A percentile compares a stretch with the other conserved stretches of the same genome.
Evolutionary conservation across 2,113 vertebrate species (phyloP).

Genomic region (Proteles cristata): DNA sequence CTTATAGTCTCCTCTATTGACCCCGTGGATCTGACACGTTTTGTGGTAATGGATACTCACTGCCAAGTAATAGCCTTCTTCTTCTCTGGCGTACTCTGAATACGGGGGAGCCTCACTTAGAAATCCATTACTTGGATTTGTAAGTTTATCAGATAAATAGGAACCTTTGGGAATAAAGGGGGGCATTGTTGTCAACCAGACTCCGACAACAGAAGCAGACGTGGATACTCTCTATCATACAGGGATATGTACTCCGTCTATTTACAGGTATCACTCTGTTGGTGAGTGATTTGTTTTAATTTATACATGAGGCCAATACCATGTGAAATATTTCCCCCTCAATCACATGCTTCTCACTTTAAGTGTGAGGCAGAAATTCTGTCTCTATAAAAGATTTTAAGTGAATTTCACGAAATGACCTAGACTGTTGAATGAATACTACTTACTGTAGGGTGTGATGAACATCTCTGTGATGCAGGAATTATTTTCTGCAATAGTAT

Average conservation of each 20-base stretch:
- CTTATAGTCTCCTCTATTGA: not conserved
- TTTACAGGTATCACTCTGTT: not conserved
- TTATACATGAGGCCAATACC: not conserved
- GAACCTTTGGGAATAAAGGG: not conserved
- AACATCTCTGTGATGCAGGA: not conserved
- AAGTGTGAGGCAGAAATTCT: not conserved
- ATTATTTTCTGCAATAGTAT: not conserved
- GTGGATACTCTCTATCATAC: not conserved
- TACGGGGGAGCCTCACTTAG: not conserved
- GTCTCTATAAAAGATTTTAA: not conserved
- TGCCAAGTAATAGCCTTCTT: too few species aligned
- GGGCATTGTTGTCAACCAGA: not conserved
- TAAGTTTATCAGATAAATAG: not conserved
- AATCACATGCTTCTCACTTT: not conserved
- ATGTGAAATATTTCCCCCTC: not conserved
- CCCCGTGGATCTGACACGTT: not conserved
- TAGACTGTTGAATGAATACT: not conserved
- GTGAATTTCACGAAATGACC: not conserved
- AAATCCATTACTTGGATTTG: slow-evolving; percentile 24
- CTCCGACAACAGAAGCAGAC: not conserved
- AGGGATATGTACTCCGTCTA: not conserved
- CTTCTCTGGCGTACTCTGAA: not conserved
- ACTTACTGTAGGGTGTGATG: not conserved
- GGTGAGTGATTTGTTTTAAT: not conserved
- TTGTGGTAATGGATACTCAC: not conserved